Evolutionary conservation across 2,888 invertebrate species (phyloP), one percentile per base, ranked within the genome.

Genomic region (Caradrina clavipalpis): DNA sequence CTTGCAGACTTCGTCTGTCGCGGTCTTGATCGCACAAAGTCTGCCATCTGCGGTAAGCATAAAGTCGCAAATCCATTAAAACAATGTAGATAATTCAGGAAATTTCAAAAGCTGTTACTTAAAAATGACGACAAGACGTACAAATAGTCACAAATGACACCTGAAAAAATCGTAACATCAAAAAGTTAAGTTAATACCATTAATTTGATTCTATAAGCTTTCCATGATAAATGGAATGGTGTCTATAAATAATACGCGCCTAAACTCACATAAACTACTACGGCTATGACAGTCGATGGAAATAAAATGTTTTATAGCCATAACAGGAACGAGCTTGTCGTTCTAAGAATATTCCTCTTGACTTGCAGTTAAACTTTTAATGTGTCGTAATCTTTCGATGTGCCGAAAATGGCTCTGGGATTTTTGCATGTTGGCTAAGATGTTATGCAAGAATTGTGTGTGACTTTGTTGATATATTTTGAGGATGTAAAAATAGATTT

Each of bases 231-330:
- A 84, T 81, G 78, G 67, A 65, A 62, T 61, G 65, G 64, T 31
- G 22, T 49, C 69, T 73, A 83, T 82, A 83, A 82, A 83, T 83
- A 80, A 77, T 70, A 75, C 67, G 66, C 69, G 74, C 73, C 85
- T 81, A 80, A 82, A 79, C 72, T 77, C 75, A 72, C 78, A 81
- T 83, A 81, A 83, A 84, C 79, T 81, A 84, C 79, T 73, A 47
- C 55, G 63, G 61, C 70, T 76, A 80, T 76, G 81, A 78, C 80
- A 81, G 67, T 73, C 83, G 79, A 84, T 84, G 73, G 81, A 84
- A 81, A 84, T 84, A 82, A 81, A 83, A 82, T 83, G 76, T 78
- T 83, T 82, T 84, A 82, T 83, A 80, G 76, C 72, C 80, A 67
- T 76, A 76, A 76, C 73, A 76, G 66, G 80, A 64, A 73, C 62